phyloP scores from a whole-genome alignment of 2,113 vertebrate genomes.

The Capreolus pygargus region DNA sequence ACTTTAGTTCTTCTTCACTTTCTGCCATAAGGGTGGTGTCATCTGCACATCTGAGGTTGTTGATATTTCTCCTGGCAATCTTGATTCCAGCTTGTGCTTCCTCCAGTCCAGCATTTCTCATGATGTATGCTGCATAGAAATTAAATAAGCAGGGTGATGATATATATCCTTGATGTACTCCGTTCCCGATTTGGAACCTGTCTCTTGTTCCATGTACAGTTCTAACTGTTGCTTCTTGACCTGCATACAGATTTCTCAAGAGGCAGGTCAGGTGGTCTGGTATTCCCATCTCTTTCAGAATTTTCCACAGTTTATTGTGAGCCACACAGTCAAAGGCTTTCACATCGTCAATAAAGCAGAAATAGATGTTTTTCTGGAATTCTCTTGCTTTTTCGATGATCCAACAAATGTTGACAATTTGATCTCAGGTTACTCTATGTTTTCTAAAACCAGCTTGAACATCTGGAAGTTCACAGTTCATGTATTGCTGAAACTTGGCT shows the following conservation, averaged over 20 bases:
- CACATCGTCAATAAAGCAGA: background rate
- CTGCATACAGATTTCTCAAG: background rate
- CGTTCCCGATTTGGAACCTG: no score
- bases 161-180: no score
- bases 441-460: background rate
- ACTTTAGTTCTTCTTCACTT: no score
- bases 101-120: no score
- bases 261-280: background rate
- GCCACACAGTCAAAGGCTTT: background rate
- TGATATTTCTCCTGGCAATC: accelerated
- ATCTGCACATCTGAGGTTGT: no score
- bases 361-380: background rate
- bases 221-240: background rate
- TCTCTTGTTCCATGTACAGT: no score
- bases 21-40: no score
- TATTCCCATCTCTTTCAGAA: accelerated
- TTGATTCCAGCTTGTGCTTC: no score
- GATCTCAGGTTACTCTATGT: background rate
- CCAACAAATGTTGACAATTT: background rate
- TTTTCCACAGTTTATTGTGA: background rate
- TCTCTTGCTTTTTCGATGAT: accelerated
- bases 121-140: no score
- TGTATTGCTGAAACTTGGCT: background rate
- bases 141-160: no score
- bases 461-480: background rate